Base-by-base conservation (phyloP, 1,140 invertebrate genomes). In the Hyposmocoma kahamanoa region DNA sequence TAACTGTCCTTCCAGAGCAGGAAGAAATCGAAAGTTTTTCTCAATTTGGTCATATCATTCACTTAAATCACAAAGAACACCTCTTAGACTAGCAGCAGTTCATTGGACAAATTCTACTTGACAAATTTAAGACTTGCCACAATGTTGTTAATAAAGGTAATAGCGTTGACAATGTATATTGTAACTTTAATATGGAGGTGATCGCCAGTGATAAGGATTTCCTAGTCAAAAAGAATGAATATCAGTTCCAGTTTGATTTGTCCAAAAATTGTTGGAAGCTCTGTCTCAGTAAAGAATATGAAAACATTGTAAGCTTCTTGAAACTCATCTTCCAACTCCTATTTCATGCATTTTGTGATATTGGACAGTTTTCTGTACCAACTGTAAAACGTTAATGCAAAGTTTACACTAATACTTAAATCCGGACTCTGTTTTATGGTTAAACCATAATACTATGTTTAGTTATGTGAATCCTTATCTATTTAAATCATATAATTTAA, bases 201-300 rank as follows among this genome's bases (percentile, higher is more conserved):
- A 77, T 99, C 20, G 94, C 92, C 56, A 95, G 95, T 0, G 90
- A 92, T 10, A 72, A 91, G 34, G 90, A 96, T 49, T 95, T 92
- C 61, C 65, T 93, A 18, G 93, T 95, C 0, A 97, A 93, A 85
- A 97, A 99, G 87, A 94, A 97, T 79, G 88, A 90, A 5, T 92
- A 91, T 62, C 86, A 69, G 0, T 99, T 95, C 86, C 88, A 94
- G 61, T 94, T 99, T 88, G 97, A 99, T 85, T 99, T 99, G 87
- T 92, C 95, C 50, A 90, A 93, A 83, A 97, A 99, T 0, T 99
- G 98, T 77, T 99, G 98, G 98, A 99, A 99, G 87, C 91, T 97
- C 4, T 87, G 97, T 50, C 81, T 99, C 13, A 87, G 88, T 36
- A 96, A 94, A 1, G 97, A 99, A 84, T 98, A 99, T 87, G 89